phyloP scores from a whole-genome alignment of 2,797 vertebrate genomes.

The Gastrophryne carolinensis region DNA sequence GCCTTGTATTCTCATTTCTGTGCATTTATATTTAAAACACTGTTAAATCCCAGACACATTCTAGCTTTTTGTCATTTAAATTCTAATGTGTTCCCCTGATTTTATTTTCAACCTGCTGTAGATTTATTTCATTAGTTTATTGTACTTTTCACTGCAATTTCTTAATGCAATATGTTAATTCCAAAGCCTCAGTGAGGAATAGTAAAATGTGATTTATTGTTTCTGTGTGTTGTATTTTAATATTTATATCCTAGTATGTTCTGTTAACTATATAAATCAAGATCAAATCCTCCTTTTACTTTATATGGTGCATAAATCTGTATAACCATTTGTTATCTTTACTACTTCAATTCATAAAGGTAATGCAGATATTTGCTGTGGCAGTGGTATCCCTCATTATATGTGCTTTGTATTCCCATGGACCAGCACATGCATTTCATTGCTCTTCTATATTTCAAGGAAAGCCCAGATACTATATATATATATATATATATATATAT shows the following conservation, averaged over 20 bases:
- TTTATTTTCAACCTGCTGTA: background rate
- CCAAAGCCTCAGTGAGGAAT: background rate
- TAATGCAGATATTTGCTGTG: conserved; percentile 6
- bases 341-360: conserved; percentile 1
- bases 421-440: background rate
- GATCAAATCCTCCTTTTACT: conserved; percentile 6
- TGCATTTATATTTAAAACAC: conserved; percentile 6
- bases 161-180: conserved; percentile 3
- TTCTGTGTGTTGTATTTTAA: background rate
- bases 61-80: conserved; percentile 17
- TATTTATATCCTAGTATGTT: background rate
- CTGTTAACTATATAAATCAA: conserved; percentile 13
- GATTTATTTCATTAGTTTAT: conserved; percentile 15
- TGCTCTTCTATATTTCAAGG: conserved; percentile 1
- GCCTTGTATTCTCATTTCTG: background rate
- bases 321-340: background rate
- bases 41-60: background rate
- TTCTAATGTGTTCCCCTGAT: background rate
- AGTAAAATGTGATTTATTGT: background rate
- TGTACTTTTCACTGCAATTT: conserved; percentile 5
- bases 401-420: background rate
- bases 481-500: too few relatives aligned
- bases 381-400: conserved; percentile 17
- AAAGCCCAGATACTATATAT: too few relatives aligned
- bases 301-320: conserved; percentile 12